A percentile compares a stretch with the other conserved stretches of the same genome.
These are phyloP conservation scores for Eupithecia centaureata DNA, from an alignment of 2,888 invertebrate species.

Conservation along the genomic window DNA sequence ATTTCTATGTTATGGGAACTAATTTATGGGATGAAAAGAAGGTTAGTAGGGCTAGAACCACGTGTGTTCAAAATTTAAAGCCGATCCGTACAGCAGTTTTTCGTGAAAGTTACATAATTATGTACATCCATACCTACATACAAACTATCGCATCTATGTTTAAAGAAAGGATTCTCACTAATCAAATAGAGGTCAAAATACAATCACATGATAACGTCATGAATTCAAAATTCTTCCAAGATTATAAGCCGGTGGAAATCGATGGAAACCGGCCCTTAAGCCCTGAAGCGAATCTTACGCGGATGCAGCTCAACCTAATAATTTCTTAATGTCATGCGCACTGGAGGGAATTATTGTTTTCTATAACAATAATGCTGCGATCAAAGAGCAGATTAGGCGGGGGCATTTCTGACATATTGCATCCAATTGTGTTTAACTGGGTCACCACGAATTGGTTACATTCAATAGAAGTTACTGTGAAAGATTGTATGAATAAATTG, in stretches of 20 bases:
- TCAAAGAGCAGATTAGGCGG: slow-evolving; percentile 68
- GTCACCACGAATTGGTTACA: slow-evolving; percentile 24
- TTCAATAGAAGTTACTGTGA: background rate
- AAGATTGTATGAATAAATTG: background rate
- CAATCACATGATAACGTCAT: no score
- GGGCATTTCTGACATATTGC: slow-evolving; percentile 56
- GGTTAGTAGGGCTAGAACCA: no score
- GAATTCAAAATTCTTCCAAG: background rate
- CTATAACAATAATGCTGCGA: slow-evolving; percentile 78
- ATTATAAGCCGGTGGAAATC: background rate
- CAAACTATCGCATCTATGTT: no score
- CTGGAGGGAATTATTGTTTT: slow-evolving; percentile 82
- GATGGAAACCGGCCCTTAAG: slow-evolving; percentile 47
- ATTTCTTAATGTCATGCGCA: slow-evolving; percentile 82
- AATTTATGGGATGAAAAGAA: no score
- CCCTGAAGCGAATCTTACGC: slow-evolving; percentile 74
- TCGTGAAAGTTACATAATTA: no score
- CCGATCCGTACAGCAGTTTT: no score
- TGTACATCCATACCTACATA: no score
- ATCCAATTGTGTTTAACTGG: slow-evolving; percentile 42
- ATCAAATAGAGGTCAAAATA: no score
- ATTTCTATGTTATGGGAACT: no score
- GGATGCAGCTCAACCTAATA: slow-evolving; percentile 81
- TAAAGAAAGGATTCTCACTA: no score
- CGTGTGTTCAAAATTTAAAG: no score